Evolutionary conservation across 2,888 invertebrate species (phyloP).

Genomic region (Rhodophaea formosa): DNA sequence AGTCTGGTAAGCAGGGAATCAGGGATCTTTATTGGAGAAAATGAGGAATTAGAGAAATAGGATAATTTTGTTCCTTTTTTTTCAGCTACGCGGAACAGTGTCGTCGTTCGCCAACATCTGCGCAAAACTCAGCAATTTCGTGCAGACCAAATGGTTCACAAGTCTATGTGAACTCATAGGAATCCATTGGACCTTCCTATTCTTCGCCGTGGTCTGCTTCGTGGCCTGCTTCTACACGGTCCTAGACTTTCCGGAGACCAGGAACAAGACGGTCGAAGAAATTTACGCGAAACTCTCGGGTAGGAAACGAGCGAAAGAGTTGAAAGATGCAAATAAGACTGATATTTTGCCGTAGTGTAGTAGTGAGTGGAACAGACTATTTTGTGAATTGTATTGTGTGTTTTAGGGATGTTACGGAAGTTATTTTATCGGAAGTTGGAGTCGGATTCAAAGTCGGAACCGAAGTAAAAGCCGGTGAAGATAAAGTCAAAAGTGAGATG

Average conservation of each 20-base stretch:
- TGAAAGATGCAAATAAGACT: conserved; percentile 36
- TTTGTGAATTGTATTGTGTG: background rate
- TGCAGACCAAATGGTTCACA: conserved; percentile 74
- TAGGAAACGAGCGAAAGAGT: conserved; percentile 32
- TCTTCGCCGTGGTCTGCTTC: conserved; percentile 64
- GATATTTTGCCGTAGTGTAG: conserved; percentile 40
- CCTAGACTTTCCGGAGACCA: conserved; percentile 65
- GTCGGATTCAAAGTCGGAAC: background rate
- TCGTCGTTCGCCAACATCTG: conserved; percentile 69
- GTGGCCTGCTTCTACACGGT: conserved; percentile 58
- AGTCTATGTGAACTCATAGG: conserved; percentile 59
- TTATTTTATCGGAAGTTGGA: too few species aligned
- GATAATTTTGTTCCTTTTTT: conserved; percentile 27
- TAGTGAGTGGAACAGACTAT: conserved; percentile 1
- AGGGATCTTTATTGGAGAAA: too few species aligned
- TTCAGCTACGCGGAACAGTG: conserved; percentile 70
- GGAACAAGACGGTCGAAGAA: conserved; percentile 62
- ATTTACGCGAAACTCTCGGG: conserved; percentile 62
- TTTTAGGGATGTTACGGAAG: too few species aligned
- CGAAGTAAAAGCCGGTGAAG: too few species aligned
- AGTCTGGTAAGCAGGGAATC: too few species aligned
- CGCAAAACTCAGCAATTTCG: conserved; percentile 70
- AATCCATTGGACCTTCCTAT: conserved; percentile 70
- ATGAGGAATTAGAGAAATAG: too few species aligned
- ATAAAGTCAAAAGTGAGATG: too few species aligned